Conservation (phyloP, 30 jellyfish, hydroid and myxozoan species). For the Pseudorhiza aurosa region DNA sequence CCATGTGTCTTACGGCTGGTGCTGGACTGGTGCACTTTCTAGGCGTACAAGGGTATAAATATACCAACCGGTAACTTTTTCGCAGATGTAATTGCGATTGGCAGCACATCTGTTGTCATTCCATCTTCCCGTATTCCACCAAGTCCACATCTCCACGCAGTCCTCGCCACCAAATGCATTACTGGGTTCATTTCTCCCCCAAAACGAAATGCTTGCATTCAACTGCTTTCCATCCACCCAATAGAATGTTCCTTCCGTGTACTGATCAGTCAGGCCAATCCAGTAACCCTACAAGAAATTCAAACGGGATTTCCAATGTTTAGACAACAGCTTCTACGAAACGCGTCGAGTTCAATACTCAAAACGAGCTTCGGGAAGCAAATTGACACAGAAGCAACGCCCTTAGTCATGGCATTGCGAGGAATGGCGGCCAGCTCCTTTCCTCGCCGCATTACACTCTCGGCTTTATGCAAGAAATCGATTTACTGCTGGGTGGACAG, state of each 20-base stretch:
- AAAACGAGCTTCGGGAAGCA: neutral
- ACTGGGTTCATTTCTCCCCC: slow-evolving; percentile 94
- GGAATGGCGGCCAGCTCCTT: no score
- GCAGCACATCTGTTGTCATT: slow-evolving; percentile 89
- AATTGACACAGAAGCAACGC: no score
- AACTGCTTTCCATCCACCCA: slow-evolving; percentile 85
- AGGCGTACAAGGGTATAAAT: no score
- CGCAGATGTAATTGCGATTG: slow-evolving; percentile 75
- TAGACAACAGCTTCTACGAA: neutral
- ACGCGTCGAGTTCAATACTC: neutral
- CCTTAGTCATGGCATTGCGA: no score
- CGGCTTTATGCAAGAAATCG: no score
- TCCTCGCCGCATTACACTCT: no score
- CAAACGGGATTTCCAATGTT: neutral
- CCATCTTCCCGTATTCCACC: slow-evolving; percentile 86
- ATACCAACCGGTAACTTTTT: slow-evolving; percentile 87
- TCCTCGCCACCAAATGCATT: slow-evolving; percentile 98
- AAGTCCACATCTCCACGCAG: slow-evolving; percentile 86
- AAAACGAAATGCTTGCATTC: slow-evolving; percentile 47
- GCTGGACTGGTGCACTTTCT: no score
- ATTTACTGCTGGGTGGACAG: no score
- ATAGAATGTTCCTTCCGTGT: slow-evolving; percentile 65
- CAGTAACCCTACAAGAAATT: slow-evolving; percentile 67
- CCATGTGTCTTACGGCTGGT: no score
- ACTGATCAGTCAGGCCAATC: slow-evolving; percentile 91